These are phyloP conservation scores for Drosophila littoralis DNA, from an alignment of 1,140 invertebrate species.

Conservation along the genomic window DNA sequence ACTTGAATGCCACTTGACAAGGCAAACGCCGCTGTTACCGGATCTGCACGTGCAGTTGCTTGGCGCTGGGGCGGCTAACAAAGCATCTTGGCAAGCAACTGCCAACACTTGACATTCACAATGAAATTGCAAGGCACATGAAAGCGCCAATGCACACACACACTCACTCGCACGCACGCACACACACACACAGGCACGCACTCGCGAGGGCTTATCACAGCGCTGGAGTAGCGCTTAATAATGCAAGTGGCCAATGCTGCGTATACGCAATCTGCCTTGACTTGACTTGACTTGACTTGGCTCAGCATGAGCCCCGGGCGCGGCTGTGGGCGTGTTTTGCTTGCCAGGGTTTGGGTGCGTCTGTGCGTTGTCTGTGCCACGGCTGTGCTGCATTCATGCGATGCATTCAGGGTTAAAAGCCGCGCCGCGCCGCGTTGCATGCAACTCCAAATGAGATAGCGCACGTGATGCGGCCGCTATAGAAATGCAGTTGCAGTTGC, in stretches of 20 bases:
- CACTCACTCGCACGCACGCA: neutral
- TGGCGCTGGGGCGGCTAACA: constrained; percentile 56
- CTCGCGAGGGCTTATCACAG: constrained; percentile 69
- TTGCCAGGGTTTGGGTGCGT: constrained; percentile 51
- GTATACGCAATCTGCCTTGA: constrained; percentile 72
- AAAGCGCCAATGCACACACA: constrained; percentile 33
- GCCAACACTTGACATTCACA: constrained; percentile 79
- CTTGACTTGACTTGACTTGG: constrained; percentile 16
- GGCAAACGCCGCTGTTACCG: constrained; percentile 60
- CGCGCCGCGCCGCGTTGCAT: constrained; percentile 50
- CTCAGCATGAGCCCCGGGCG: constrained; percentile 3
- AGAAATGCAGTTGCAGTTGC: constrained; percentile 37
- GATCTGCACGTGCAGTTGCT: constrained; percentile 35
- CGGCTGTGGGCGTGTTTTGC: neutral
- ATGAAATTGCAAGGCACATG: constrained; percentile 59
- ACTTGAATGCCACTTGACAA: constrained; percentile 78
- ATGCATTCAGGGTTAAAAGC: constrained; percentile 79
- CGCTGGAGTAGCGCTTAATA: constrained; percentile 61
- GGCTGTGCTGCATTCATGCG: constrained; percentile 61
- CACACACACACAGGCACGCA: constrained; percentile 11
- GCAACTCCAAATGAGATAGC: constrained; percentile 64
- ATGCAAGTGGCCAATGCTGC: constrained; percentile 79
- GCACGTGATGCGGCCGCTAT: constrained; percentile 50
- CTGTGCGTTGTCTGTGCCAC: constrained; percentile 60
- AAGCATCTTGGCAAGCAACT: constrained; percentile 62